phyloP scores from a whole-genome alignment of 2,797 vertebrate genomes.

The Lagorchestes hirsutus region DNA sequence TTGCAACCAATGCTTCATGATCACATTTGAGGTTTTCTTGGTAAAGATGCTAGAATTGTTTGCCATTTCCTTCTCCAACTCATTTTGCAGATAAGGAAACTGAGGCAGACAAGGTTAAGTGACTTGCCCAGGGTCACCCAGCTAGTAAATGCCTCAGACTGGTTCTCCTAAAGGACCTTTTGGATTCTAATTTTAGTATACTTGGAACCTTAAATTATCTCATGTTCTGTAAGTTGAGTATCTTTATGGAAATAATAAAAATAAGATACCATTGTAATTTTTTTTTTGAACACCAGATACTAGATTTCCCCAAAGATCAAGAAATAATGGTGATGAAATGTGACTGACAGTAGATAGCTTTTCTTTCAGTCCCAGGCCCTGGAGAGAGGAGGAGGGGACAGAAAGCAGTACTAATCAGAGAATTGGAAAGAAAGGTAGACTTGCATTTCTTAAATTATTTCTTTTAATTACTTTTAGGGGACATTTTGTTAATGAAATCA shows the following conservation, averaged over 20 bases:
- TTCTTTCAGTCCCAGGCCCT: not conserved
- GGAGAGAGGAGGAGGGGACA: not conserved
- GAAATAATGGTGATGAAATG: not conserved
- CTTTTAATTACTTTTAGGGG: slow-evolving; percentile 19
- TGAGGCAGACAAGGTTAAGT: not conserved
- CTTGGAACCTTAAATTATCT: slow-evolving; percentile 14
- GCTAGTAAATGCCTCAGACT: not conserved
- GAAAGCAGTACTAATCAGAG: not conserved
- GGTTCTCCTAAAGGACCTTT: not conserved
- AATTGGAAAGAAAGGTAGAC: not conserved
- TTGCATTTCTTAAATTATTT: not conserved
- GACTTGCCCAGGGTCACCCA: not conserved
- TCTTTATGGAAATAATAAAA: not conserved
- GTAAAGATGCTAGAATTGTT: not conserved
- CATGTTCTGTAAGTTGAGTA: slow-evolving; percentile 1
- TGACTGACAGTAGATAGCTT: not conserved
- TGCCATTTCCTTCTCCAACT: not conserved
- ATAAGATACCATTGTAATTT: not conserved
- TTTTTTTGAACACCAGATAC: not conserved
- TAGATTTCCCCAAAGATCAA: not conserved
- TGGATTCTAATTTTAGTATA: slow-evolving; percentile 28
- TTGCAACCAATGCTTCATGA: not conserved
- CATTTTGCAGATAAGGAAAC: not conserved
- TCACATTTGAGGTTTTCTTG: not conserved
- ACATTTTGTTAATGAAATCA: not conserved